Conservation (phyloP, 2,113 vertebrate genomes). For the Micronycteris hirsuta region DNA sequence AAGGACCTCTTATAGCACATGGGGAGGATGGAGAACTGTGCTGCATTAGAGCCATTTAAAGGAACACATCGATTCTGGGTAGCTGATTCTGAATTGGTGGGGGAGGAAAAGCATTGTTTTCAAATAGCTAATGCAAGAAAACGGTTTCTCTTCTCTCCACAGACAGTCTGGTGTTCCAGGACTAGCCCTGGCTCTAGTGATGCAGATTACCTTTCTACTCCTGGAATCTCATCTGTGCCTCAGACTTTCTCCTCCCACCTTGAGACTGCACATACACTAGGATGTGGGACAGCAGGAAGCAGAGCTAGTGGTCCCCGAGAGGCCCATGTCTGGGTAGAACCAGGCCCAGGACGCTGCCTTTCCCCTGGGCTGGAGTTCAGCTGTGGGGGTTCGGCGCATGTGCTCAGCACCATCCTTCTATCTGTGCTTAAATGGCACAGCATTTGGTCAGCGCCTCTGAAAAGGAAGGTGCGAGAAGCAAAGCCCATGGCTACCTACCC, state of each 20-base stretch:
- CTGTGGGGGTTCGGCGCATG: conserved; percentile 58
- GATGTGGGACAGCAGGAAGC: conserved; percentile 70
- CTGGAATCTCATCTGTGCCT: conserved; percentile 76
- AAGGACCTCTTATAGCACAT: background rate
- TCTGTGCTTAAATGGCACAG: conserved; percentile 76
- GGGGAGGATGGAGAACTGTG: background rate
- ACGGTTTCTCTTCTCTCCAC: conserved; percentile 73
- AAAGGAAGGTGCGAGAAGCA: conserved; percentile 76
- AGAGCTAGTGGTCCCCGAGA: conserved; percentile 70
- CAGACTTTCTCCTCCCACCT: conserved; percentile 58
- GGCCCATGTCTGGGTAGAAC: conserved; percentile 65
- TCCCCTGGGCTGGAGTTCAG: conserved; percentile 55
- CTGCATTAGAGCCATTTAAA: background rate
- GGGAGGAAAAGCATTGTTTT: background rate
- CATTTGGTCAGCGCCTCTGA: conserved; percentile 66
- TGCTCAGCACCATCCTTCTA: conserved; percentile 37
- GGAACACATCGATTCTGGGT: background rate
- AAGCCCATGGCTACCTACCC: conserved; percentile 73
- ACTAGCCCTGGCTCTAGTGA: conserved; percentile 74
- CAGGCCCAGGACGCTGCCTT: conserved; percentile 55
- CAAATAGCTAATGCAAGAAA: conserved; percentile 27
- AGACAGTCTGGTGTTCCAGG: conserved; percentile 72
- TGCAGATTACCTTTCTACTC: conserved; percentile 70
- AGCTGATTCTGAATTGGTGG: background rate
- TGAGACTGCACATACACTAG: conserved; percentile 67